These are phyloP conservation scores for Brotula barbata DNA, from an alignment of 2,797 vertebrate genomes.

Conservation along the genomic window DNA sequence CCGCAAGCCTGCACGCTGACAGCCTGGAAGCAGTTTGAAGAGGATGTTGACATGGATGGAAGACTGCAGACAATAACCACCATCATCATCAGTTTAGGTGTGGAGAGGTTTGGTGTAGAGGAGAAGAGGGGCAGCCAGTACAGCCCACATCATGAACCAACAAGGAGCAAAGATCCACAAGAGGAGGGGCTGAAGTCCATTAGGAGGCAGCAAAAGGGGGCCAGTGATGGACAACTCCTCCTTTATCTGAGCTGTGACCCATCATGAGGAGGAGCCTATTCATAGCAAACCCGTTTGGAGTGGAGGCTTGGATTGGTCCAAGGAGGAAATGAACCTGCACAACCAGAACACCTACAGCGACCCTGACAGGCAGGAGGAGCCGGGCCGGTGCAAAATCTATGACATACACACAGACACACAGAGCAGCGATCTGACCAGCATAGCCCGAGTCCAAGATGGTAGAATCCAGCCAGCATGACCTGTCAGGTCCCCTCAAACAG, in stretches of 20 bases:
- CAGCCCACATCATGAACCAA: slow-evolving; percentile 5
- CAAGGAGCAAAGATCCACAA: slow-evolving; percentile 5
- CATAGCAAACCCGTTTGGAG: too few relatives aligned
- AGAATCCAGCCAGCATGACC: too few relatives aligned
- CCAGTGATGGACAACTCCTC: slow-evolving; percentile 15
- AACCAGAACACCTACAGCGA: neutral
- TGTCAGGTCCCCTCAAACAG: too few relatives aligned
- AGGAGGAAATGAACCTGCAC: slow-evolving; percentile 1
- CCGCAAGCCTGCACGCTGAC: too few relatives aligned
- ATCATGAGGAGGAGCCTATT: slow-evolving; percentile 23
- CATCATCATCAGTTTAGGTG: slow-evolving; percentile 13
- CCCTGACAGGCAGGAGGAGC: neutral
- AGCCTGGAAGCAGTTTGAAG: too few relatives aligned
- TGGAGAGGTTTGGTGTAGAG: slow-evolving; percentile 14
- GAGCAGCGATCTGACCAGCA: too few relatives aligned
- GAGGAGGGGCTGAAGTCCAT: slow-evolving; percentile 7
- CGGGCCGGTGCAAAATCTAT: neutral
- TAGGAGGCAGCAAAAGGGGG: slow-evolving; percentile 16
- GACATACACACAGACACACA: too few relatives aligned
- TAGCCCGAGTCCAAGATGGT: too few relatives aligned
- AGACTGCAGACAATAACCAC: neutral
- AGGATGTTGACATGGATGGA: too few relatives aligned
- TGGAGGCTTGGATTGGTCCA: neutral
- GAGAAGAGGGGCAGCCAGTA: neutral
- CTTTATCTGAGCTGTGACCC: slow-evolving; percentile 8